Percentiles rank a stretch among this genome's conserved stretches.
Conservation (phyloP, 2,113 vertebrate genomes). For the Acanthochromis polyacanthus region DNA sequence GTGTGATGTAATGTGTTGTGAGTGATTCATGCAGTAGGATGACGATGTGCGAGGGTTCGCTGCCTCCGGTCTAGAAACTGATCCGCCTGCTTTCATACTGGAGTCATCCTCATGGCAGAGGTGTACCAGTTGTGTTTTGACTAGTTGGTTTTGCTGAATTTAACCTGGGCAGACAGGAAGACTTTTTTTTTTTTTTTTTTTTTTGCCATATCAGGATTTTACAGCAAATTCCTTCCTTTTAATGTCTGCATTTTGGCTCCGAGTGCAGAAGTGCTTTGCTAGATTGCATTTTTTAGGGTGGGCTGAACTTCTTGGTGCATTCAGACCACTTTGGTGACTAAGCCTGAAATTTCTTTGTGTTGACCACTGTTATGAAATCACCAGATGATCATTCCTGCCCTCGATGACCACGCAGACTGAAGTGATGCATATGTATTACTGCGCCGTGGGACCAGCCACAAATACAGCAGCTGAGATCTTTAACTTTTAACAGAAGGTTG, state of each 20-base stretch:
- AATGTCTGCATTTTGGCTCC: neutral
- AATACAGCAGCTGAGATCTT: conserved; percentile 25
- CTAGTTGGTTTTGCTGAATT: conserved; percentile 21
- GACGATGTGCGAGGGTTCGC: conserved; percentile 33
- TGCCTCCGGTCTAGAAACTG: conserved; percentile 28
- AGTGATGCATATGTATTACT: conserved; percentile 39
- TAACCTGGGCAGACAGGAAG: conserved; percentile 10
- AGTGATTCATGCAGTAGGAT: conserved; percentile 52
- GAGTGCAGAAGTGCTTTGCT: conserved; percentile 9
- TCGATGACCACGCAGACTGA: conserved; percentile 16
- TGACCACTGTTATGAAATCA: conserved; percentile 40
- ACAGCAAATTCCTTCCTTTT: neutral
- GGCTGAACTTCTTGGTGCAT: conserved; percentile 13
- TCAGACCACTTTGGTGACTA: conserved; percentile 46
- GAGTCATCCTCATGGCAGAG: conserved; percentile 26
- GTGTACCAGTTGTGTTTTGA: conserved; percentile 43
- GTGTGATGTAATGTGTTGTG: conserved; percentile 37
- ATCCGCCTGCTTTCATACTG: conserved; percentile 26
- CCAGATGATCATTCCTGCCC: conserved; percentile 32
- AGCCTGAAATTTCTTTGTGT: conserved; percentile 20
- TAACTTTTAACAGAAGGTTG: conserved; percentile 9
- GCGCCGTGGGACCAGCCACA: neutral
- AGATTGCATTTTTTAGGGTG: conserved; percentile 41
- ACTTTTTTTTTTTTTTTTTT: conserved; percentile 25
- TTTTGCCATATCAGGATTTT: conserved; percentile 14